Evolutionary conservation across 2,888 invertebrate species (phyloP), one percentile per base, ranked within the genome.

Genomic region (Heliothis peltigera): DNA sequence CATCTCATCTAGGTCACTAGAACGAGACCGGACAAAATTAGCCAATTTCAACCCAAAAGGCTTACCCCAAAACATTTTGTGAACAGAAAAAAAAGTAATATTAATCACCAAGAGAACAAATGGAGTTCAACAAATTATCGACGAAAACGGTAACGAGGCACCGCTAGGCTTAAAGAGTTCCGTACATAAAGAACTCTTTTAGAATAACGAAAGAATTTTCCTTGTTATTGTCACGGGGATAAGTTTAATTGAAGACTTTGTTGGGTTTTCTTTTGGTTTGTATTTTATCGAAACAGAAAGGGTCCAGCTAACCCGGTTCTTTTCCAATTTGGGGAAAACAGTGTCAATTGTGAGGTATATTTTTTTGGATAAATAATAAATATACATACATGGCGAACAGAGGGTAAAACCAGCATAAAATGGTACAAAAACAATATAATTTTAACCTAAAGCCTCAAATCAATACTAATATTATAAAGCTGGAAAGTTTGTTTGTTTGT

Each of bases 121-220:
- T 4, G 43, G 32, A 25, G 51, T 69, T 6, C 63, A 44, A 58
- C 62, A 75, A 75, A 75, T 75, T 70, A 72, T 70, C 58, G 25
- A 48, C 7, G 44, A 70, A 59, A 72, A 75, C 58, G 76, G 52
- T 72, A 75, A 75, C 58, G 70, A 75, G 63, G 32, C 43, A 15
- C 63, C 55, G 63, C 63, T 63, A 70, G 59, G 47, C 51, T 39
- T 8, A 63, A 70, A 72, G 63, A 55, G 63, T 75, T 71, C 44
- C 6, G 62, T 15, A 32, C 52, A 56, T 18, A 72, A 66, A n/a
- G n/a, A 75, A 55, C 22, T 54, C 43, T 54, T 57, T 75, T 15
- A 6, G 47, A 59, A 63, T 43, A 63, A 55, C 42, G 44, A 53
- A 63, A 22, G 0, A 62, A 49, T 58, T 67, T 53, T 12, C 4